Conservation (phyloP, 2,113 vertebrate species). For the Rhinichthys klamathensis region DNA sequence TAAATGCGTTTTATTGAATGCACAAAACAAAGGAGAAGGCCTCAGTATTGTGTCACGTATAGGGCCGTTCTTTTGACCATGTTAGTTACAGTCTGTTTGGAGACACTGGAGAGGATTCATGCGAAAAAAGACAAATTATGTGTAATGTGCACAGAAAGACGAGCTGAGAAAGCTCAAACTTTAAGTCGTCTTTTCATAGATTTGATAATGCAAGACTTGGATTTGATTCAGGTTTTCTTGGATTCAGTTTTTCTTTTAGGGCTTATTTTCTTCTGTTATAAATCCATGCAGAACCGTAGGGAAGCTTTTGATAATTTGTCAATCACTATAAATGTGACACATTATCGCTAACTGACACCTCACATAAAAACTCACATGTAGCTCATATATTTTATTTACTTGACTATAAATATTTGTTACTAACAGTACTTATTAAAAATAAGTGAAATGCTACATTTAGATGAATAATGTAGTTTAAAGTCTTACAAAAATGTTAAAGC, state of each 20-base stretch:
- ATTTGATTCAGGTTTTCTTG: no score
- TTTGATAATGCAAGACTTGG: not conserved
- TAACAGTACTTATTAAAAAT: not conserved
- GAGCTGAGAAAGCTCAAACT: not conserved
- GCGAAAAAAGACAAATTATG: not conserved
- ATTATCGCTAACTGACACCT: not conserved
- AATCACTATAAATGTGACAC: not conserved
- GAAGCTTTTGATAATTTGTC: not conserved
- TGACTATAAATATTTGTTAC: not conserved
- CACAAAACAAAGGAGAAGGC: constrained; percentile 23
- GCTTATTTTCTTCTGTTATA: not conserved
- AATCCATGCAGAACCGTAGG: not conserved
- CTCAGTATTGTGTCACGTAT: not conserved
- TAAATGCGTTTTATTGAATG: constrained; percentile 4
- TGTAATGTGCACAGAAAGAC: not conserved
- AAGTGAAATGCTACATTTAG: not conserved
- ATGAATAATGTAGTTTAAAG: not conserved
- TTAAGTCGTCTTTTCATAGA: not conserved
- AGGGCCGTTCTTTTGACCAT: constrained; percentile 1
- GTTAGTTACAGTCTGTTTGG: constrained; percentile 18
- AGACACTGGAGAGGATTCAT: not conserved
- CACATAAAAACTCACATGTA: not conserved
- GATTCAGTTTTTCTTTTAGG: no score
- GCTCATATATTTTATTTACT: not conserved
- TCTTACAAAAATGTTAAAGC: not conserved